phyloP scores from a whole-genome alignment of 2,113 vertebrate species.

The Rattus norvegicus region GRCr8 NC_086022.1:9038501-9039000 shows the following conservation, averaged over 20 bases:
- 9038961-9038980: rapidly evolving
- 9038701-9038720: neutral
- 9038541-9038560: rapidly evolving
- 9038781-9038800: rapidly evolving
- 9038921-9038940: neutral
- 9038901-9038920: neutral
- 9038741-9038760: neutral
- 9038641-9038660: neutral
- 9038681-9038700: neutral
- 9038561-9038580: neutral
- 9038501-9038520: neutral
- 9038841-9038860: rapidly evolving
- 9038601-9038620: rapidly evolving
- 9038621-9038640: neutral
- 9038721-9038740: neutral
- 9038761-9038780: neutral
- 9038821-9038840: neutral
- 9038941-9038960: rapidly evolving
- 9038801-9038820: no score
- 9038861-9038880: neutral
- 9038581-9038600: no score
- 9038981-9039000: neutral
- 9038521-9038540: rapidly evolving
- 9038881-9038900: rapidly evolving
- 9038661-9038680: rapidly evolving